A percentile compares a stretch with the other conserved stretches of the same genome.
Conservation (phyloP, 1,140 invertebrate species). For the Phenacoccus solenopsis region DNA sequence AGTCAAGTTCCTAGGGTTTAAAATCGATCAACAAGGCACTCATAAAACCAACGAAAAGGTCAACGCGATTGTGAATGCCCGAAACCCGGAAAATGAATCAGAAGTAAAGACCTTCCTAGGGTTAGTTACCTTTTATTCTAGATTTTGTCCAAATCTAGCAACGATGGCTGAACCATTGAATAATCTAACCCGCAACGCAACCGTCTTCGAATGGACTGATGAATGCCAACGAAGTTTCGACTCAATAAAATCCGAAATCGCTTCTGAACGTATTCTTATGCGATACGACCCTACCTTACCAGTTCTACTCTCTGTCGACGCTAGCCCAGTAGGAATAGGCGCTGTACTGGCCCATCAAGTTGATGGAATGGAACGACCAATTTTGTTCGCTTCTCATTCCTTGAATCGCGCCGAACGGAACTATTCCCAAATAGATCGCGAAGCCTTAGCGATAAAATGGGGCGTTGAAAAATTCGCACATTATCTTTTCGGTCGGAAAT, state of each 20-base stretch:
- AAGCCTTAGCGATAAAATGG: slow-evolving; percentile 36
- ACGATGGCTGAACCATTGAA: slow-evolving; percentile 30
- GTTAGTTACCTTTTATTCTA: slow-evolving; percentile 36
- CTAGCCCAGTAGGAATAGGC: slow-evolving; percentile 37
- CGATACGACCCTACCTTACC: slow-evolving; percentile 32
- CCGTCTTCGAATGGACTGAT: not conserved
- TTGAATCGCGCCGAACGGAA: slow-evolving; percentile 33
- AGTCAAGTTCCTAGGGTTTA: slow-evolving; percentile 33
- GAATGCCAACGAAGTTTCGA: slow-evolving; percentile 27
- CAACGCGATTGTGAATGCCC: slow-evolving; percentile 29
- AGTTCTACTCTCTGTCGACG: slow-evolving; percentile 37
- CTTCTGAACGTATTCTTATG: slow-evolving; percentile 25
- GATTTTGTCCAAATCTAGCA: slow-evolving; percentile 34
- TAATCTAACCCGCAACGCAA: slow-evolving; percentile 27
- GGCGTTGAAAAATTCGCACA: slow-evolving; percentile 36
- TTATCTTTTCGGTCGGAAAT: slow-evolving; percentile 37
- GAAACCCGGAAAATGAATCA: slow-evolving; percentile 30
- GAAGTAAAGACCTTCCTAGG: slow-evolving; percentile 36
- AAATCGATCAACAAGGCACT: slow-evolving; percentile 30
- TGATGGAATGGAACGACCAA: slow-evolving; percentile 33
- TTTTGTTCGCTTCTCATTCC: slow-evolving; percentile 35
- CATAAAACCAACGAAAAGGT: slow-evolving; percentile 33
- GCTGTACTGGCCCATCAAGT: slow-evolving; percentile 35
- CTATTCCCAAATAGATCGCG: slow-evolving; percentile 38
- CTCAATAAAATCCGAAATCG: slow-evolving; percentile 28